These are phyloP conservation scores for Silurus asotus DNA, from an alignment of 2,113 vertebrate species.

Conservation along the genomic window DNA sequence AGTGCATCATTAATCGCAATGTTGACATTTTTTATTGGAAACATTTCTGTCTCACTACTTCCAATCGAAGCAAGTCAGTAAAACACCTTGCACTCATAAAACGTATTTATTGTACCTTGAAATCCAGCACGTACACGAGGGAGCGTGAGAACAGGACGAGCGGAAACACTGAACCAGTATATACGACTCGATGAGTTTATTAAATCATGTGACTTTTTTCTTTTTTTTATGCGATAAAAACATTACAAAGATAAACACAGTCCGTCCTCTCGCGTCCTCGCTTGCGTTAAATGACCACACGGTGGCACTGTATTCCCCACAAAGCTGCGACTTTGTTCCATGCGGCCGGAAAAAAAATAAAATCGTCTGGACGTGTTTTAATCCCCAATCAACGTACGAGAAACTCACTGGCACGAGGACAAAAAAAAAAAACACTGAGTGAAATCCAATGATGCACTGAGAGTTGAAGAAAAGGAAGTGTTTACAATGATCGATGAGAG, in stretches of 20 bases:
- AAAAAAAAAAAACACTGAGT: conserved; percentile 5
- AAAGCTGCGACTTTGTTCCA: conserved; percentile 66
- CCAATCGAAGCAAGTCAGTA: conserved; percentile 13
- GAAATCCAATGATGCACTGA: background rate
- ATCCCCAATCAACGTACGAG: conserved; percentile 66
- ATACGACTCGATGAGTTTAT: conserved; percentile 80
- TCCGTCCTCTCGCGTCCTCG: conserved; percentile 68
- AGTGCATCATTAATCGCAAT: background rate
- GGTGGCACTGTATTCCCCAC: conserved; percentile 76
- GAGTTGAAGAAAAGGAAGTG: conserved; percentile 32
- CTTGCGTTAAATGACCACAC: conserved; percentile 78
- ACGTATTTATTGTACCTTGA: conserved; percentile 12
- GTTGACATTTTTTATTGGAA: background rate
- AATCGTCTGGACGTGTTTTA: conserved; percentile 58
- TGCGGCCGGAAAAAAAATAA: conserved; percentile 52
- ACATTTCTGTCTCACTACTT: background rate
- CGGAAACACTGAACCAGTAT: conserved; percentile 3
- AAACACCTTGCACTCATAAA: conserved; percentile 10
- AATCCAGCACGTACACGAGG: conserved; percentile 19
- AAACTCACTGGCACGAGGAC: conserved; percentile 57
- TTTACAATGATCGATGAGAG: background rate
- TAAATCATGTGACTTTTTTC: conserved; percentile 74
- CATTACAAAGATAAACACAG: conserved; percentile 71
- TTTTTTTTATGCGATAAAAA: conserved; percentile 69
- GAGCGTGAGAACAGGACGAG: conserved; percentile 22